These are phyloP conservation scores for Myotis findleyi DNA, from an alignment of 2,797 vertebrate genomes.

Conservation along the genomic window DNA sequence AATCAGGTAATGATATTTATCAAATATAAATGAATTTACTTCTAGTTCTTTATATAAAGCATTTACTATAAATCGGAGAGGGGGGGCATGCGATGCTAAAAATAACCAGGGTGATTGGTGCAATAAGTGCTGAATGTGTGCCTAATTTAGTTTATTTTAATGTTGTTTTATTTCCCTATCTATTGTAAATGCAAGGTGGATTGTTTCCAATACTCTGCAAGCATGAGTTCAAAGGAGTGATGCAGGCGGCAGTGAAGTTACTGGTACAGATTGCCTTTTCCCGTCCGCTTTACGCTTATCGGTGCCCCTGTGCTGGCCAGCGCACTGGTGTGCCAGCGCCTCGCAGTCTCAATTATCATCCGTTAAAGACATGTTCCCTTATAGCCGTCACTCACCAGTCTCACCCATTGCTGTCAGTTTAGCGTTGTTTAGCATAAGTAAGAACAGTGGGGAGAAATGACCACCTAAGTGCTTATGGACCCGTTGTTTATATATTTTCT, in stretches of 20 bases:
- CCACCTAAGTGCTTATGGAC: neutral
- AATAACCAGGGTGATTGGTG: neutral
- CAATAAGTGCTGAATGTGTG: neutral
- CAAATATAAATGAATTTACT: neutral
- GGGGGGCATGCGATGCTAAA: neutral
- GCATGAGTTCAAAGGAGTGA: neutral
- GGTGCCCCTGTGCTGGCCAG: no score
- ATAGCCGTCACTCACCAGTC: neutral
- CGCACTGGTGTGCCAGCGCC: no score
- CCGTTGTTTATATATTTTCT: neutral
- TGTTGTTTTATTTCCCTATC: constrained; percentile 12
- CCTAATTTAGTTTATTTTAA: neutral
- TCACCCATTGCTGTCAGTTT: neutral
- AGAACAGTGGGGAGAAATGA: neutral
- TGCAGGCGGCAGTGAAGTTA: neutral
- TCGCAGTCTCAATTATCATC: neutral
- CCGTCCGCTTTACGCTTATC: neutral
- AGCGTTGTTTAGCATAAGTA: neutral
- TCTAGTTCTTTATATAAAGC: neutral
- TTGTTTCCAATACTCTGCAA: neutral
- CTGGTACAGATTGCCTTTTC: neutral
- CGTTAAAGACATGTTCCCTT: neutral
- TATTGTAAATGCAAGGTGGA: neutral
- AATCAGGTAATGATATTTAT: neutral
- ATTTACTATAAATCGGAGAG: neutral